Evolutionary conservation across 2,797 vertebrate genomes (phyloP), one percentile per base, ranked within the genome.

Genomic region (Picus viridis): DNA sequence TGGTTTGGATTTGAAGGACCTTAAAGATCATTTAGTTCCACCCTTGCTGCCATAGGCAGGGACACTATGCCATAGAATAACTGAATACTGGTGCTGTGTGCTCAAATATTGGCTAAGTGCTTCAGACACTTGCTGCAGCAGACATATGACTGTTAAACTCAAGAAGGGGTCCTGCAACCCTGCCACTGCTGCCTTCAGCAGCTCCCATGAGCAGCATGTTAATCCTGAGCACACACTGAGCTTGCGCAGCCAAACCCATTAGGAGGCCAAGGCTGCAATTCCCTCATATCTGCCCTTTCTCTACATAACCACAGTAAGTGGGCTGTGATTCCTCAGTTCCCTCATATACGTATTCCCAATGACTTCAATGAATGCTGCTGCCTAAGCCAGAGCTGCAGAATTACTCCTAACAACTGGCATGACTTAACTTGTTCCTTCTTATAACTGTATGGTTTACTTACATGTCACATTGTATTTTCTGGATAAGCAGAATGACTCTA

Each of bases 381-480:
- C 82, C 75, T 45, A 61, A 91, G 61, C 88, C 41, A 73, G 74
- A 91, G 81, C 92, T 78, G 86, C 8, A 39, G 89, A 92, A 91
- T 93, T 94, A 62, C 64, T 91, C 78, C 77, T 94, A 95, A 94
- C 88, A 91, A 94, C 89, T 68, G 88, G 93, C 92, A 87, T 90
- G 96, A 95, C 90, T 90, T 96, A 90, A 93, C 94, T 95, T 96
- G 95, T 95, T 96, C 70, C 67, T 91, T 92, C 92, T 87, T 73
- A 53, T 68, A 83, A 90, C 72, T 85, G 63, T 58, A 87, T 93
- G 82, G 72, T 70, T 94, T 96, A 85, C 82, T 94, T 56, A 61
- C 32, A 87, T 67, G 93, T 94, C 96, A 96, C 51, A 81, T 73
- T 93, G 63, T 68, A 59, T 96, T 92, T 90, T 83, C 65, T 87